Evolutionary conservation across 2,888 invertebrate genomes (phyloP), one percentile per base, ranked within the genome.

Genomic region (Agapetus fuscipes): DNA sequence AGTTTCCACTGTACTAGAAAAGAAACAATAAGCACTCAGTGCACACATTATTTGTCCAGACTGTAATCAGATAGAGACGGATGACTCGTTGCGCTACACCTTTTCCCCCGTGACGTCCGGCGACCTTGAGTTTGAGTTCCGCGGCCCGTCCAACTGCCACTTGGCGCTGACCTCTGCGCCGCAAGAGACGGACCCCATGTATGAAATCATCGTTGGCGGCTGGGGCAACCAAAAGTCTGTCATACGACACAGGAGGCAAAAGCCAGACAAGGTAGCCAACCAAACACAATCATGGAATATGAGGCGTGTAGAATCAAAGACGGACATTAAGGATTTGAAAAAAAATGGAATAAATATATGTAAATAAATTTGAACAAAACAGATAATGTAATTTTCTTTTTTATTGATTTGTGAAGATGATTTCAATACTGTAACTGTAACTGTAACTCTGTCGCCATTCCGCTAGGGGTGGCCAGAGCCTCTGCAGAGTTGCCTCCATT

Each of bases 181-280:
- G 33, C 64, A 58, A 27, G 76, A 76, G 54, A 64, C 72, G 40
- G 71, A 71, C 49, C 75, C 75, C 16, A 76, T 78, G 66, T 76
- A 78, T 55, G 79, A 80, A 62, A 64, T 80, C 48, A 70, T 80
- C 51, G 67, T 80, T 50, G 80, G 80, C 35, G 79, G 80, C 43
- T 80, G 80, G 80, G 72, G 74, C 45, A 79, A 79, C 57, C 67
- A 65, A 31, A 71, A 74, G 49, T 78, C 78, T 26, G 77, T 74
- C 48, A 76, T 78, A 57, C 74, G 78, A 56, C 62, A 74, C 57
- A 71, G 73, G 64, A 68, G 71, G 50, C 67, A 72, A 57, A 70
- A 74, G 53, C 78, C 77, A 20, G 77, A 78, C 50, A 75, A 76
- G 72, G 76, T 76, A 66, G 56, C 55, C 52, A 45, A 45, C 48